Evolutionary conservation across 2,113 vertebrate genomes (phyloP), one percentile per base, ranked within the genome.

Genomic region (rat (Rattus norvegicus)): DNA sequence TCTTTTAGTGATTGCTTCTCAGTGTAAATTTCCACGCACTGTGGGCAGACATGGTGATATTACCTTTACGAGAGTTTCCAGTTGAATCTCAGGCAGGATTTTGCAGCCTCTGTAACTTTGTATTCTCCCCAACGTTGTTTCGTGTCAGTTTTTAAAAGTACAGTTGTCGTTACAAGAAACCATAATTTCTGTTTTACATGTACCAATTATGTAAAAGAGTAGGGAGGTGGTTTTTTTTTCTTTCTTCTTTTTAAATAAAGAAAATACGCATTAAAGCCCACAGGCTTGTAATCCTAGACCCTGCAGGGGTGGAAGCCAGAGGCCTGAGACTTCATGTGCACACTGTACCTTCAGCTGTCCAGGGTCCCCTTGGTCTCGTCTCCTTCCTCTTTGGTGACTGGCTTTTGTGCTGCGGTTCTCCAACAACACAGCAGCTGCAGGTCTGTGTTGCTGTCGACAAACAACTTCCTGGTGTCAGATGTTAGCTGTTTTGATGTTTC

Each of bases 101-200:
- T 47, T 56, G 76, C 28, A 92, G 30, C 67, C 28, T 19, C 54
- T 72, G 4, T 77, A 65, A 49, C 81, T 81, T 95, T 69, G 2
- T 63, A 36, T 72, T 90, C 54, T 72, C 26, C 26, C 1, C 85
- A 69, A 24, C 0, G n/a, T 36, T 43, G 0, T 90, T 76, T 90
- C 73, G 36, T 39, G 59, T 69, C 54, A 70, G 33, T 80, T 92
- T 90, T 16, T 72, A 89, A 86, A 54, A 63, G 39, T 14, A 49
- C 4, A 52, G 20, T 80, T 14, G 3, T 95, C n/a, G 77, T 95
- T 93, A 88, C 52, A 36, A 90, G 52, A 81, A 95, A n/a, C 11
- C 26, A 8, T 81, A 93, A 28, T 70, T 95, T 95, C 73, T 95
- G 30, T 88, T 80, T 89, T 61, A 86, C 93, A 77, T 93, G 88